phyloP scores from a whole-genome alignment of 1,140 invertebrate genomes.

The Pogonomyrmex californicus region DNA sequence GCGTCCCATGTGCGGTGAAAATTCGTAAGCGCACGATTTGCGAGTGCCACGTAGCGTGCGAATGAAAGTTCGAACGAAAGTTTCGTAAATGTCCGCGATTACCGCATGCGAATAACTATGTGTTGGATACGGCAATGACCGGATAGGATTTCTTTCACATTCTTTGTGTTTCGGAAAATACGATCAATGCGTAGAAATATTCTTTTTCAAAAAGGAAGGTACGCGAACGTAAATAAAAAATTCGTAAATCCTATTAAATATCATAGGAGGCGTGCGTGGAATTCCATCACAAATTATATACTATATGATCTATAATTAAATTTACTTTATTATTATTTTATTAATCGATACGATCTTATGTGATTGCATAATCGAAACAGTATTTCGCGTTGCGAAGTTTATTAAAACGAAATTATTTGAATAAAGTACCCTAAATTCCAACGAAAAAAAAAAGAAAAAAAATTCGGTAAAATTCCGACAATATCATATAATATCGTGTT shows the following conservation, averaged over 20 bases:
- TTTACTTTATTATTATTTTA: conserved; percentile 8
- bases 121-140: conserved; percentile 14
- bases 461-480: conserved; percentile 3
- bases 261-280: not conserved
- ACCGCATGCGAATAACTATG: conserved; percentile 4
- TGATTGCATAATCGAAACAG: not conserved
- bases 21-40: conserved; percentile 30
- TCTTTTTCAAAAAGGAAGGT: not conserved
- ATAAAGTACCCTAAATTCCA: not conserved
- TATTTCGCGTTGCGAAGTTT: not conserved
- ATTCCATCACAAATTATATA: not conserved
- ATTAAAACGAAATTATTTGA: not conserved
- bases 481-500: conserved; percentile 18
- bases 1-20: conserved; percentile 19
- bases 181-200: not conserved
- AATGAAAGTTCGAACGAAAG: conserved; percentile 48
- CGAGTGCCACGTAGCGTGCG: conserved; percentile 23
- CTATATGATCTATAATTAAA: not conserved
- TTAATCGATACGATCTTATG: not conserved
- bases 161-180: not conserved
- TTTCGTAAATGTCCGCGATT: conserved; percentile 17
- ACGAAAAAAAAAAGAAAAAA: not conserved
- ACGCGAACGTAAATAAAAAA: not conserved
- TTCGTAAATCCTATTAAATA: not conserved
- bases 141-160: not conserved